Evolutionary conservation across 2,113 vertebrate species (phyloP).

Genomic region (Menura novaehollandiae): DNA sequence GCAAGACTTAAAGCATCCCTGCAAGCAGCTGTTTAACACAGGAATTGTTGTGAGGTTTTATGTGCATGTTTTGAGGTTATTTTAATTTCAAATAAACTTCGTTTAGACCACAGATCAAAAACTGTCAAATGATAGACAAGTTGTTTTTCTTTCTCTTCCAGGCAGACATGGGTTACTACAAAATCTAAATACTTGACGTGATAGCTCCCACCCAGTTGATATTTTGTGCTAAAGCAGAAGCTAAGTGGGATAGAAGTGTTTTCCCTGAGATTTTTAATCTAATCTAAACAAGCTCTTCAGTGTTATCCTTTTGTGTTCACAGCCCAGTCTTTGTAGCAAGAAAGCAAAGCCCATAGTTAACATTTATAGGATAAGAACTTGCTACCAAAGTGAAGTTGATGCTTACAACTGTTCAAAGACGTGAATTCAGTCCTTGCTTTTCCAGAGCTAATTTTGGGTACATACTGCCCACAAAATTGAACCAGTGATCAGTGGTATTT

Average conservation of each 20-base stretch:
- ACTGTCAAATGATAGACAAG: background rate
- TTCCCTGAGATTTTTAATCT: background rate
- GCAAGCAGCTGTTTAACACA: background rate
- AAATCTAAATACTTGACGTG: background rate
- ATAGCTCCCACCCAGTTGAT: background rate
- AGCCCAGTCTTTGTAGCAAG: background rate
- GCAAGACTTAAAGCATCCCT: background rate
- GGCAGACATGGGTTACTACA: background rate
- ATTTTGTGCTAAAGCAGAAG: background rate
- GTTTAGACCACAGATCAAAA: background rate
- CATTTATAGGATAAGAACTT: background rate
- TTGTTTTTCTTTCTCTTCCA: background rate
- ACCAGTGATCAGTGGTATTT: background rate
- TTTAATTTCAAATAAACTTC: background rate
- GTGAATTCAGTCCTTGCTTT: background rate
- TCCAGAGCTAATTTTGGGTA: background rate
- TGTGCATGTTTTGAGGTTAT: background rate
- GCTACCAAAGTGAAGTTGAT: background rate
- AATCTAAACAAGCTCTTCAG: background rate
- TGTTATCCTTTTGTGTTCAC: background rate
- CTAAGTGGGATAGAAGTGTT: background rate
- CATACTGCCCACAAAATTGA: background rate
- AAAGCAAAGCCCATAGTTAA: background rate
- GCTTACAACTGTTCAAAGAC: background rate
- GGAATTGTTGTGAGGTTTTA: background rate